phyloP scores from a whole-genome alignment of 2,888 invertebrate species.

The Epinotia ramella region DNA sequence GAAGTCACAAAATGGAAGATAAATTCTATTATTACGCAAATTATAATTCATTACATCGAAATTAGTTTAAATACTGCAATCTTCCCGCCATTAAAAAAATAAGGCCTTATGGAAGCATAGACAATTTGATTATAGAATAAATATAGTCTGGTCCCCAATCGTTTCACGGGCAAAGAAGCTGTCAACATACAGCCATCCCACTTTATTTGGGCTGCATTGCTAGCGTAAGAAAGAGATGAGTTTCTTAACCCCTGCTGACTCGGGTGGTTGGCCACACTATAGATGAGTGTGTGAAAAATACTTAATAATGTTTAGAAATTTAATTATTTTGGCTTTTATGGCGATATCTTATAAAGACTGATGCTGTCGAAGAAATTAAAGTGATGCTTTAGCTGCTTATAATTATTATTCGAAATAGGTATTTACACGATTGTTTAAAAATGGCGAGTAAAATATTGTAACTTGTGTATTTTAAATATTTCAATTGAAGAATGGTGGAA shows the following conservation, averaged over 20 bases:
- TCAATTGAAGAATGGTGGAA: slow-evolving; percentile 13
- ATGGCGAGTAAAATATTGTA: slow-evolving; percentile 1
- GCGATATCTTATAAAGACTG: slow-evolving; percentile 46
- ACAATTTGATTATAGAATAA: slow-evolving; percentile 8
- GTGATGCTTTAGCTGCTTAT: slow-evolving; percentile 45
- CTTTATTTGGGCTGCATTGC: background rate
- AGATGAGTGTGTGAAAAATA: slow-evolving; percentile 34
- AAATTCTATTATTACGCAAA: background rate
- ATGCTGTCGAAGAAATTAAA: slow-evolving; percentile 42
- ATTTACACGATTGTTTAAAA: slow-evolving; percentile 29
- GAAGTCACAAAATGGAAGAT: slow-evolving; percentile 22
- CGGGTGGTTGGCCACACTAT: background rate
- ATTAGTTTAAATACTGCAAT: slow-evolving; percentile 8
- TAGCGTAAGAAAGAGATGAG: background rate
- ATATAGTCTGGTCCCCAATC: background rate
- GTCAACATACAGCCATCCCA: background rate
- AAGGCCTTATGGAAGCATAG: slow-evolving; percentile 23
- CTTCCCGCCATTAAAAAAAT: slow-evolving; percentile 24
- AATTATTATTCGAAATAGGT: slow-evolving; percentile 38
- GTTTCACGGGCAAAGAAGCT: background rate
- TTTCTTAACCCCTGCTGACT: background rate
- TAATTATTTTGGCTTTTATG: slow-evolving; percentile 41
- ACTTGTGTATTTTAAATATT: slow-evolving; percentile 13
- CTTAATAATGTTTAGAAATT: slow-evolving; percentile 26
- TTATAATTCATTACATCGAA: slow-evolving; percentile 19